Evolutionary conservation across 2,113 vertebrate genomes (phyloP).

Genomic region (Papio anubis): DNA sequence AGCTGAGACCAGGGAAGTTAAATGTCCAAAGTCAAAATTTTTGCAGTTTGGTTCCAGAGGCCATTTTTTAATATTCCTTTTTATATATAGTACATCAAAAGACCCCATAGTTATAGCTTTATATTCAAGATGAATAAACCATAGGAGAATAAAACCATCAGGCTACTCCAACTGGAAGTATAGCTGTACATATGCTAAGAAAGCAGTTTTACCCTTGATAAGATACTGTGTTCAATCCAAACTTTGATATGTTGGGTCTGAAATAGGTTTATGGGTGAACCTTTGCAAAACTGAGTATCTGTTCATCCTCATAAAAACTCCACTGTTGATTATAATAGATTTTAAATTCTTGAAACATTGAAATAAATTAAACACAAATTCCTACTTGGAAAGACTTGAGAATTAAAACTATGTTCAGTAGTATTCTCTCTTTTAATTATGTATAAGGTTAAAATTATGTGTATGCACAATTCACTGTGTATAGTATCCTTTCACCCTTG

Average conservation of each 20-base stretch:
- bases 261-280: not conserved
- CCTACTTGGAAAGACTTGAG: not conserved
- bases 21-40: not conserved
- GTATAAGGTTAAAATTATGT: not conserved
- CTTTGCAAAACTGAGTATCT: not conserved
- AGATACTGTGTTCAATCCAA: not conserved
- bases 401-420: not conserved
- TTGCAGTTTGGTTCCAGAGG: not conserved
- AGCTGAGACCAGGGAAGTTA: not conserved
- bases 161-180: not conserved
- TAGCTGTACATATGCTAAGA: not conserved
- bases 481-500: not conserved
- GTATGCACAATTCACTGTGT: not conserved
- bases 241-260: not conserved
- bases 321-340: not conserved
- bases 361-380: not conserved
- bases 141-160: not conserved
- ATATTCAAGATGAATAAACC: not conserved
- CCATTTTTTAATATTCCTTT: not conserved
- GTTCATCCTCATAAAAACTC: not conserved
- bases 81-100: not conserved
- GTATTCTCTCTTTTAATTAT: not conserved
- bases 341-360: not conserved
- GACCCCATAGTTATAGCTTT: not conserved
- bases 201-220: not conserved